phyloP scores from a whole-genome alignment of 2,113 vertebrate genomes.

The Hippolais icterina region DNA sequence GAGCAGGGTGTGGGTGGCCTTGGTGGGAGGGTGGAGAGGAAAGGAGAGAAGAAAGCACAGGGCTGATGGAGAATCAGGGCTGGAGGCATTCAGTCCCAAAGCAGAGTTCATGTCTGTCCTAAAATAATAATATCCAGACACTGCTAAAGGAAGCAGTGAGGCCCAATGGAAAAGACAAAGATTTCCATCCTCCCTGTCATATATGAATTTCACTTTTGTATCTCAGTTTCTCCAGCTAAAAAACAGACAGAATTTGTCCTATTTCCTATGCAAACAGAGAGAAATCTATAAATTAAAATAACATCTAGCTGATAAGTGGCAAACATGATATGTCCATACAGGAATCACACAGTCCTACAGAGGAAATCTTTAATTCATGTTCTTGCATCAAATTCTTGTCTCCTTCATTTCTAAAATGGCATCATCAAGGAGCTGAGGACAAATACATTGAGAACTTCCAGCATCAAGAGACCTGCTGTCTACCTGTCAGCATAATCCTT shows the following conservation, averaged over 20 bases:
- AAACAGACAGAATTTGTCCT: neutral
- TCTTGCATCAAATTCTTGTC: neutral
- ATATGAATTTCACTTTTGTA: neutral
- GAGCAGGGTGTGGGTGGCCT: neutral
- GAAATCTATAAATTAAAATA: neutral
- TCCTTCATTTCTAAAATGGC: neutral
- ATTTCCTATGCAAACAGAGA: neutral
- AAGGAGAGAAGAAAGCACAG: neutral
- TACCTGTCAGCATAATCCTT: slow-evolving; percentile 12
- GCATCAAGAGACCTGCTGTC: neutral
- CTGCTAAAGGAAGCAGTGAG: neutral
- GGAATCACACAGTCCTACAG: neutral
- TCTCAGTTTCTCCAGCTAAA: neutral
- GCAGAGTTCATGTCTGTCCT: neutral
- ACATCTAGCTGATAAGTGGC: neutral
- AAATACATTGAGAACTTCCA: neutral
- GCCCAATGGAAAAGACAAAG: neutral
- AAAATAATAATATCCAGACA: neutral
- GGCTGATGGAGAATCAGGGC: neutral
- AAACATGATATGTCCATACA: neutral
- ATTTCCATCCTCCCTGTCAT: neutral
- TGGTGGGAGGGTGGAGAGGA: neutral
- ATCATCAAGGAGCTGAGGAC: neutral
- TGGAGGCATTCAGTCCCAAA: neutral
- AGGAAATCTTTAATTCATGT: neutral